Evolutionary conservation across 2,888 invertebrate genomes (phyloP).

Genomic region (Dendrolimus houi): DNA sequence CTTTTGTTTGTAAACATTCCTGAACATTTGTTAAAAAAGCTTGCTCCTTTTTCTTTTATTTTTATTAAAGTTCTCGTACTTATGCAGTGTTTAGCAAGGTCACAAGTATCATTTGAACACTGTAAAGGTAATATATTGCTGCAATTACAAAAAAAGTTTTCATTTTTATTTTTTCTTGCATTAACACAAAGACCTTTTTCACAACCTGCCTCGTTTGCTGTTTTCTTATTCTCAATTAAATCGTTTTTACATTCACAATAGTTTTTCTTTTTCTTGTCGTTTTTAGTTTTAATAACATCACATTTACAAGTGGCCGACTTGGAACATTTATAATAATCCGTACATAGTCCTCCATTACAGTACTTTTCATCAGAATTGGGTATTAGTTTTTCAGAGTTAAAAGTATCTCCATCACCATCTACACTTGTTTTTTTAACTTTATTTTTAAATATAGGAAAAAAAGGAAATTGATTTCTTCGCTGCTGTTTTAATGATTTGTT

Average conservation of each 20-base stretch:
- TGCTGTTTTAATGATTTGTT: too few relatives aligned
- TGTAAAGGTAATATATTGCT: slow-evolving; percentile 11
- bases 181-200: slow-evolving; percentile 10
- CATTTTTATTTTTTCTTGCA: slow-evolving; percentile 12
- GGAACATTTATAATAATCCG: too few relatives aligned
- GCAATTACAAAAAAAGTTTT: slow-evolving; percentile 23
- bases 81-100: not conserved
- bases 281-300: not conserved
- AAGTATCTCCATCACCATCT: too few relatives aligned
- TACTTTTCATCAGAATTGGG: too few relatives aligned
- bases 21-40: slow-evolving; percentile 1
- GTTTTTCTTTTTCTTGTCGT: not conserved
- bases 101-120: slow-evolving; percentile 13
- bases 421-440: too few relatives aligned
- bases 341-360: too few relatives aligned
- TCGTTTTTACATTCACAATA: not conserved
- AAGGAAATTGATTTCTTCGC: too few relatives aligned
- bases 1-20: slow-evolving; percentile 15
- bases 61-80: not conserved
- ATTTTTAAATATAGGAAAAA: too few relatives aligned
- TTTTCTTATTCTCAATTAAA: not conserved
- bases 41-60: not conserved
- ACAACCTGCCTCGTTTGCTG: not conserved
- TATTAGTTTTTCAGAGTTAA: too few relatives aligned
- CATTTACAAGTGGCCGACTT: not conserved